Conservation (phyloP, 2,797 vertebrate genomes). For the Hafferia zeledoni region DNA sequence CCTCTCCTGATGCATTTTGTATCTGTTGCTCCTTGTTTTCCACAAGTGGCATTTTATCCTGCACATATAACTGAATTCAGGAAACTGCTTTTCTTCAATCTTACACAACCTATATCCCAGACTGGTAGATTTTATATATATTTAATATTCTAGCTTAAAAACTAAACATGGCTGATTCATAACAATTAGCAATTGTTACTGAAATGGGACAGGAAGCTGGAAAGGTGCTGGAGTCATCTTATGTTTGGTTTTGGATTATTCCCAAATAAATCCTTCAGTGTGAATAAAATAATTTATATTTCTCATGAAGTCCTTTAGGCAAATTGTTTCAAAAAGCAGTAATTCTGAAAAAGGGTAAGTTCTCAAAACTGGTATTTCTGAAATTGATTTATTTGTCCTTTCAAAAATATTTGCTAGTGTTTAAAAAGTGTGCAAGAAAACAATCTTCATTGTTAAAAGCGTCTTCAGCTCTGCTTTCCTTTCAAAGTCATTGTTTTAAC, state of each 20-base stretch:
- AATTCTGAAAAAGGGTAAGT: not conserved
- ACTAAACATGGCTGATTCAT: not conserved
- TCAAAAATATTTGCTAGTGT: not conserved
- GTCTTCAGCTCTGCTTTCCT: not conserved
- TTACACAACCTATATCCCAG: not conserved
- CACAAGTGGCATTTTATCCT: not conserved
- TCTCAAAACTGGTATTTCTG: not conserved
- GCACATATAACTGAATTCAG: not conserved
- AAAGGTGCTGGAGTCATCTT: not conserved
- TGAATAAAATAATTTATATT: not conserved
- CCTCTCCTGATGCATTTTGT: not conserved
- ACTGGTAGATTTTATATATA: not conserved
- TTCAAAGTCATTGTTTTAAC: not conserved
- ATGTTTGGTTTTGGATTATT: conserved; percentile 3
- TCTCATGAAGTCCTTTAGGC: not conserved
- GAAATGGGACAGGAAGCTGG: not conserved
- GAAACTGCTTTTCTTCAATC: not conserved
- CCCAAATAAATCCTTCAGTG: not conserved
- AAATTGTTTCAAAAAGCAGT: not conserved
- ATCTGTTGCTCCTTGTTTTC: not conserved
- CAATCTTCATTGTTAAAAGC: not conserved
- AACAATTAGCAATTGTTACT: not conserved
- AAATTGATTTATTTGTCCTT: not conserved
- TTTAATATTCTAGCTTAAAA: not conserved
- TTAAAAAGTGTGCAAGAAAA: not conserved